These are phyloP conservation scores for Drosophila fuyamai DNA, from an alignment of 1,140 invertebrate genomes.

Conservation along the genomic window DNA sequence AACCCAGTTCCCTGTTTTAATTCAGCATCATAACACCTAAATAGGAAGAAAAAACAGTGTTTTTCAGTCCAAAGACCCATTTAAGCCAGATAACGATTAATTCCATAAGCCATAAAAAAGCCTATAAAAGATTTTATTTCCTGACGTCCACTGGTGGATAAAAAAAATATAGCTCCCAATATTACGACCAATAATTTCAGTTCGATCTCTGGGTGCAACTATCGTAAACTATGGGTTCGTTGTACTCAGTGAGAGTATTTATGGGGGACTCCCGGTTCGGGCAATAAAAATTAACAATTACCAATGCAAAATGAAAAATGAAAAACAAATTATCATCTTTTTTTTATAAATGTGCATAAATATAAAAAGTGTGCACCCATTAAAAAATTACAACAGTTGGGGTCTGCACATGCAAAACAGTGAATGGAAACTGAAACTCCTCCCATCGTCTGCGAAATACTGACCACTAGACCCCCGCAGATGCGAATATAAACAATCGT, in stretches of 20 bases:
- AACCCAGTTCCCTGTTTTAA: too few relatives aligned
- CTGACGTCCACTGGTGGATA: not conserved
- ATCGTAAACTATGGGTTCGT: constrained; percentile 54
- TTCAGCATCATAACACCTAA: too few relatives aligned
- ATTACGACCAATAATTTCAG: constrained; percentile 8
- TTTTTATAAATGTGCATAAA: constrained; percentile 68
- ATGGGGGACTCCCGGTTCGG: constrained; percentile 7
- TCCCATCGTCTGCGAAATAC: constrained; percentile 4
- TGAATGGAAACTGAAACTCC: constrained; percentile 23
- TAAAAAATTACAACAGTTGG: constrained; percentile 26
- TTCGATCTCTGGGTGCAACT: constrained; percentile 39
- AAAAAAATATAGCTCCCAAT: constrained; percentile 34
- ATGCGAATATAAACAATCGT: constrained; percentile 50
- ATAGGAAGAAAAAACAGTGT: not conserved
- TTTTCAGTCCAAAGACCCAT: not conserved
- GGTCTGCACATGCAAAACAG: constrained; percentile 36
- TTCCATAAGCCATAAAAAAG: not conserved
- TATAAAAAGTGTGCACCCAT: constrained; percentile 46
- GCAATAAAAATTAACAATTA: constrained; percentile 71
- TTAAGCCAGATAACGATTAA: not conserved
- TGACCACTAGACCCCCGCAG: constrained; percentile 12
- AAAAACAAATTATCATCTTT: constrained; percentile 23
- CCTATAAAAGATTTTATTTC: constrained; percentile 17
- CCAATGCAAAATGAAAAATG: constrained; percentile 23
- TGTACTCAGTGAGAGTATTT: constrained; percentile 37